These are phyloP conservation scores for Indri indri DNA, from an alignment of 2,113 vertebrate species.

Conservation along the genomic window DNA sequence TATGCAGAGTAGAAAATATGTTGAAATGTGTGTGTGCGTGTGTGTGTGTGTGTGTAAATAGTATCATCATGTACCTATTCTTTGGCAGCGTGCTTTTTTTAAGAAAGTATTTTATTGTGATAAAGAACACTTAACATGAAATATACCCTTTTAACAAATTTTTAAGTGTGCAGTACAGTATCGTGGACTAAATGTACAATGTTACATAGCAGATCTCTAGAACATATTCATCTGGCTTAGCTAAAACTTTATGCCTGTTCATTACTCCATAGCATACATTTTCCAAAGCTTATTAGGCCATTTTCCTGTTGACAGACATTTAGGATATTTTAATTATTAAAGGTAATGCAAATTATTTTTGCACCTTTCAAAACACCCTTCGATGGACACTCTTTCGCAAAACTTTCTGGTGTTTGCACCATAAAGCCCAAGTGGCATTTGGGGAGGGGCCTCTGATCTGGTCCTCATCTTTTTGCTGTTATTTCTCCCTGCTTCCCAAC, in stretches of 20 bases:
- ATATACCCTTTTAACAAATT: too few relatives aligned
- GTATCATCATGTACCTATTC: neutral
- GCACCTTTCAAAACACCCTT: neutral
- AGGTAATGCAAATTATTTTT: neutral
- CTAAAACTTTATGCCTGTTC: neutral
- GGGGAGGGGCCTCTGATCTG: neutral
- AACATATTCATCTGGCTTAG: neutral
- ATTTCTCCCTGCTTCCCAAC: neutral
- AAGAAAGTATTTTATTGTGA: neutral
- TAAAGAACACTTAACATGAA: neutral
- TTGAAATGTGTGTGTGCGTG: neutral
- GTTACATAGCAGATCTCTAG: neutral
- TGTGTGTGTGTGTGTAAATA: neutral
- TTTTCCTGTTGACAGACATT: neutral
- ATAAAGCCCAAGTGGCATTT: neutral
- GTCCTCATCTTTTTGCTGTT: neutral
- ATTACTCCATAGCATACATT: neutral
- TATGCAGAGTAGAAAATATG: neutral
- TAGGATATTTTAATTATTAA: neutral
- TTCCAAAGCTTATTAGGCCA: neutral
- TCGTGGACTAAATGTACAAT: neutral
- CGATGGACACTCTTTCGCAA: accelerated
- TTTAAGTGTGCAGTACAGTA: neutral
- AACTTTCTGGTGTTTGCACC: neutral
- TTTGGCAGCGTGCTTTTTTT: neutral